Percentiles rank a stretch among this genome's conserved stretches.
Conservation (phyloP, 2,888 invertebrate genomes). For the Thereva nobilitata region DNA sequence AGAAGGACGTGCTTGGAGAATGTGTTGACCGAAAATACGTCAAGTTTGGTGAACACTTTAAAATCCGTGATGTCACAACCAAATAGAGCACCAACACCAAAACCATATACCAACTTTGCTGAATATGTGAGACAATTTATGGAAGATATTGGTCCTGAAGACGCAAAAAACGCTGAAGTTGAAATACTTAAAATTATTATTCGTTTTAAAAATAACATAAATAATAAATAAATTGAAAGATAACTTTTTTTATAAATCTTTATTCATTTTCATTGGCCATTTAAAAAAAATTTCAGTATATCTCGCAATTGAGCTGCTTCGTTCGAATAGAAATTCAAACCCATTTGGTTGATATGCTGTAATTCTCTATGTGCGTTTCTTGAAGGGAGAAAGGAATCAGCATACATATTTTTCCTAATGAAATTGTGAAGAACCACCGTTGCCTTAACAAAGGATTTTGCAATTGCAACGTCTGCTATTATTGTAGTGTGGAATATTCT, state of each 20-base stretch:
- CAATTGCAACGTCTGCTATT: neutral
- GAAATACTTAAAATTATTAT: no score
- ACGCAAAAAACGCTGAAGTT: neutral
- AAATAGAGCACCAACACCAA: neutral
- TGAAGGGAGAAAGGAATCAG: no score
- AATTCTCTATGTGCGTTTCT: no score
- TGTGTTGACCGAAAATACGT: neutral
- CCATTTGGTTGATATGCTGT: no score
- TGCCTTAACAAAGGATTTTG: neutral
- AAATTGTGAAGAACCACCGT: neutral
- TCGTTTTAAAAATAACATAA: no score
- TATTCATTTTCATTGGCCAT: no score
- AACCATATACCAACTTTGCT: neutral
- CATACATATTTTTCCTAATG: neutral
- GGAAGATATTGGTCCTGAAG: neutral
- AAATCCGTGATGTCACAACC: neutral
- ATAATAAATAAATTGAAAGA: no score
- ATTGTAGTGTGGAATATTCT: neutral
- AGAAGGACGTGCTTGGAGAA: no score
- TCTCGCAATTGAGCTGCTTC: no score
- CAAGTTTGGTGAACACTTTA: neutral
- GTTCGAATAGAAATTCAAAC: no score
- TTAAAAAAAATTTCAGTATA: no score
- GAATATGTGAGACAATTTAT: conserved; percentile 1
- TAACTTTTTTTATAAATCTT: no score